A percentile compares a stretch with the other conserved stretches of the same genome.
Evolutionary conservation across 2,888 invertebrate species (phyloP).

Genomic region (Linnaemya tessellans): DNA sequence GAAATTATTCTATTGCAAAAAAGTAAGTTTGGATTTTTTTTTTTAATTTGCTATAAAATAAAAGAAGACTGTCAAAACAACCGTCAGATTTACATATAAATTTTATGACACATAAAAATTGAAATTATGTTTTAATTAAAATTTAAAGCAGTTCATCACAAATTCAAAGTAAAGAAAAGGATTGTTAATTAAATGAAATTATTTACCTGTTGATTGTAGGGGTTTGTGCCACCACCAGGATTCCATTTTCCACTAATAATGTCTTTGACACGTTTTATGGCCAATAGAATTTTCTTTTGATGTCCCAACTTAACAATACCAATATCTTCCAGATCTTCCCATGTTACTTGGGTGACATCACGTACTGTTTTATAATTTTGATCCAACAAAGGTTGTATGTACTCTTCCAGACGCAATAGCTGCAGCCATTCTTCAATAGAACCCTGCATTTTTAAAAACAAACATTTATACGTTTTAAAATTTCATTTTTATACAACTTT

Average conservation of each 20-base stretch:
- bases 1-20: background rate
- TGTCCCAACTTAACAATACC: conserved; percentile 97
- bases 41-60: background rate
- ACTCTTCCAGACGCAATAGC: conserved; percentile 95
- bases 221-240: conserved; percentile 82
- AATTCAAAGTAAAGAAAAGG: background rate
- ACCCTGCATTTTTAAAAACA: conserved; percentile 86
- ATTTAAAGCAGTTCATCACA: background rate
- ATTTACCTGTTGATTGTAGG: conserved; percentile 82
- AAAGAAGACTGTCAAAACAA: background rate
- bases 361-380: conserved; percentile 98
- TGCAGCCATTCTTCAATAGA: conserved; percentile 98
- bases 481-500: no score
- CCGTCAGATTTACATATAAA: background rate
- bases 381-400: conserved; percentile 93
- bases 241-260: conserved; percentile 92
- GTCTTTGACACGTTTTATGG: conserved; percentile 97
- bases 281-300: conserved; percentile 98
- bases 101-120: background rate
- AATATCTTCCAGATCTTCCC: conserved; percentile 99
- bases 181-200: background rate
- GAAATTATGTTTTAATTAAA: background rate
- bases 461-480: background rate
- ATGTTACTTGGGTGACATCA: conserved; percentile 96
- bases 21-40: background rate